Conservation (phyloP, 1,140 invertebrate genomes). For the Zaprionus davidi region DNA sequence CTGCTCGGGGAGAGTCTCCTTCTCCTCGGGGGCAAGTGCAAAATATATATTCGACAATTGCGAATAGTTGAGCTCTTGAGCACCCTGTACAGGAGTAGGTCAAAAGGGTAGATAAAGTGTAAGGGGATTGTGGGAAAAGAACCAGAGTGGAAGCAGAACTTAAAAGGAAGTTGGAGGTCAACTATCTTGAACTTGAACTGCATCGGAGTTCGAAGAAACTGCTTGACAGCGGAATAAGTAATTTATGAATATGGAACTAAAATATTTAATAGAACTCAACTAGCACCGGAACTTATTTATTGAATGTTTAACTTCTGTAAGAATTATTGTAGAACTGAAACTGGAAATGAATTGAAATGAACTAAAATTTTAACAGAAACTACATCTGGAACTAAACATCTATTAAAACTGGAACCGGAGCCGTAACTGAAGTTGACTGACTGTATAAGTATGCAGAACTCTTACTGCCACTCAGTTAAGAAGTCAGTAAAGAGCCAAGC, state of each 20-base stretch:
- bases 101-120: background rate
- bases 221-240: background rate
- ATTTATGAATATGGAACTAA: too few species aligned
- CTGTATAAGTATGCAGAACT: background rate
- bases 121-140: background rate
- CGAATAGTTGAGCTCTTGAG: conserved; percentile 13
- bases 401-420: too few species aligned
- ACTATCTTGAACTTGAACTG: background rate
- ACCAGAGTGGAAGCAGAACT: background rate
- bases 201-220: background rate
- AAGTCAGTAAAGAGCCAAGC: too few species aligned
- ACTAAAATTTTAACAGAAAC: background rate
- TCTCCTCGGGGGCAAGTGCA: background rate
- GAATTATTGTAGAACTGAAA: background rate
- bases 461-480: too few species aligned
- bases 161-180: background rate
- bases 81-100: background rate
- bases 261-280: too few species aligned
- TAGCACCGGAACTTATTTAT: too few species aligned
- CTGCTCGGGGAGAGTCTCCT: background rate
- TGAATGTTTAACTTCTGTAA: too few species aligned
- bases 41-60: conserved; percentile 26
- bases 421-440: too few species aligned
- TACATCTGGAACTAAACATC: too few species aligned
- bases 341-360: background rate